Evolutionary conservation across 2,113 vertebrate genomes (phyloP).

Genomic region (Spermophilus dauricus): DNA sequence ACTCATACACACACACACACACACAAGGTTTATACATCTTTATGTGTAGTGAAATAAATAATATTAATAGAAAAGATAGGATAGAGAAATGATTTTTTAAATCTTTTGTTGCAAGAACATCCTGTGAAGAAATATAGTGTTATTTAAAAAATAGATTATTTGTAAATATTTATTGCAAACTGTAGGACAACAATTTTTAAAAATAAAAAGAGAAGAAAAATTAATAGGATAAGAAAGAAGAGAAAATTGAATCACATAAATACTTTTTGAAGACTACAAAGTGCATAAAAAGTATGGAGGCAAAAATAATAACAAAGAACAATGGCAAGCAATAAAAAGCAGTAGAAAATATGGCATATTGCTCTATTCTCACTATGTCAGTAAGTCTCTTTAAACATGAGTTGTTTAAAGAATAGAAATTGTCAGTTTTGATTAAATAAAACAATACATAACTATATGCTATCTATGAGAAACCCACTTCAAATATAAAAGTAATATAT

Average conservation of each 20-base stretch:
- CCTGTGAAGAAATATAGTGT: neutral
- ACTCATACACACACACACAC: neutral
- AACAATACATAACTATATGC: neutral
- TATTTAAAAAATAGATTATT: neutral
- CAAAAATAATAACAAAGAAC: neutral
- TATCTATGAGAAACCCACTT: neutral
- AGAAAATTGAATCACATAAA: neutral
- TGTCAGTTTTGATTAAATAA: neutral
- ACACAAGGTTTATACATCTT: neutral
- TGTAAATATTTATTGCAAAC: neutral
- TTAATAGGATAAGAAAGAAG: neutral
- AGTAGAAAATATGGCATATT: neutral
- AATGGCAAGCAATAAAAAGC: neutral
- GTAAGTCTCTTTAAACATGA: neutral
- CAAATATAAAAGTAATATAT: neutral
- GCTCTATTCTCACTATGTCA: neutral
- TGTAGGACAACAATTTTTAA: neutral
- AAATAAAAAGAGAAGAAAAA: neutral
- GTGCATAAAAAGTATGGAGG: neutral
- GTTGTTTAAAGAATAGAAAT: neutral
- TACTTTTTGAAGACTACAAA: neutral
- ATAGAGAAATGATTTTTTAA: neutral
- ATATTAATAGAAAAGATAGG: neutral
- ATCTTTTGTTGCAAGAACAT: neutral
- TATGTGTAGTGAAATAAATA: neutral